Conservation (phyloP, 2,888 invertebrate species). For the Bembecia ichneumoniformis region DNA sequence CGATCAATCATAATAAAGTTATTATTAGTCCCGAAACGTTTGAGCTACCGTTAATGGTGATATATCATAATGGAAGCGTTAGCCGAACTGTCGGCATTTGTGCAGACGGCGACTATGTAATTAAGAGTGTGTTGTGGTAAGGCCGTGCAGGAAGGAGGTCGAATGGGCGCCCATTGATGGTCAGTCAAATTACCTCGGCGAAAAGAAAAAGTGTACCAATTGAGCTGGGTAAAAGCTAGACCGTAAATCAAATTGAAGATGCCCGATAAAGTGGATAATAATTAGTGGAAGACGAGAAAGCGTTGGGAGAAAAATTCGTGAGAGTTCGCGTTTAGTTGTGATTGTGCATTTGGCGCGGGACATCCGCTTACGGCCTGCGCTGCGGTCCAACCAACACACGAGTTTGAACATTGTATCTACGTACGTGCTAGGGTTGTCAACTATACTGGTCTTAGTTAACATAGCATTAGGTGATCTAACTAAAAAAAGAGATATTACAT, state of each 20-base stretch:
- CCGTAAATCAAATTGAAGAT: constrained; percentile 73
- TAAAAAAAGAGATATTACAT: no score
- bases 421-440: no score
- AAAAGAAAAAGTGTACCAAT: constrained; percentile 70
- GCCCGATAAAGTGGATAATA: constrained; percentile 72
- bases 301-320: constrained; percentile 72
- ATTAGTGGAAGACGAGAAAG: constrained; percentile 71
- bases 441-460: no score
- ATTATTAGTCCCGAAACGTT: constrained; percentile 34
- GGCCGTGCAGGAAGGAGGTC: constrained; percentile 27
- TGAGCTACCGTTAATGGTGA: constrained; percentile 27
- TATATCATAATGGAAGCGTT: constrained; percentile 17
- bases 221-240: constrained; percentile 61
- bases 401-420: no score
- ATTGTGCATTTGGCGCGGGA: constrained; percentile 65
- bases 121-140: constrained; percentile 17
- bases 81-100: constrained; percentile 17
- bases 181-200: constrained; percentile 47
- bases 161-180: constrained; percentile 22
- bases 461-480: no score
- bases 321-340: constrained; percentile 64
- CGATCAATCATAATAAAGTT: constrained; percentile 11
- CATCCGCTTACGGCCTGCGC: constrained; percentile 47
- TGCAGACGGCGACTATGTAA: constrained; percentile 12
- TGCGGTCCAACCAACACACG: background rate